Conservation (phyloP, 2,113 vertebrate genomes). For the Podarcis muralis region DNA sequence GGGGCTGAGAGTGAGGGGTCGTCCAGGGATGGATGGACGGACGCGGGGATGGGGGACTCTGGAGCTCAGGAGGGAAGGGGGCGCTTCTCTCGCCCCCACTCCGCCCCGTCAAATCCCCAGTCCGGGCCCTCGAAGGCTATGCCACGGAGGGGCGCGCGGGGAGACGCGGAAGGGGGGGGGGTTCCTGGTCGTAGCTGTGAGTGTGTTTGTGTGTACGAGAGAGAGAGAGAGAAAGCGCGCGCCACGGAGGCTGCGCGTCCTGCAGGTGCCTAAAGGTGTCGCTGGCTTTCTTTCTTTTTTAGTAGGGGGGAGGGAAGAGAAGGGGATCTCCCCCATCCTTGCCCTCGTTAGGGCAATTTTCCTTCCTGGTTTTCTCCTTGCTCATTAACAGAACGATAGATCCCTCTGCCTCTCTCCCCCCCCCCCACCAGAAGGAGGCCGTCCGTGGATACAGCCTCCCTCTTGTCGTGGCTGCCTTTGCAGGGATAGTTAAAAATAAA, state of each 20-base stretch:
- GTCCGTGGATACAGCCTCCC: too few species aligned
- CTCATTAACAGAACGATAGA: not conserved
- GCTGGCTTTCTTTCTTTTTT: slow-evolving; percentile 65
- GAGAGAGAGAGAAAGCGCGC: not conserved
- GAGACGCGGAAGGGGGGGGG: not conserved
- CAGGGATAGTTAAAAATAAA: slow-evolving; percentile 35
- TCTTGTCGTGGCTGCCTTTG: not conserved
- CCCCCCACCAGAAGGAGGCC: not conserved
- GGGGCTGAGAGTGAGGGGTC: too few species aligned
- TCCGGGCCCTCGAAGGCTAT: not conserved
- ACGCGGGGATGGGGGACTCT: not conserved
- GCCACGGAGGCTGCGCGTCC: slow-evolving; percentile 84
- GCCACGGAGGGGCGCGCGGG: not conserved
- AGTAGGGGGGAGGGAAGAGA: not conserved
- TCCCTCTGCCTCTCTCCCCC: not conserved
- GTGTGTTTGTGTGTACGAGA: not conserved
- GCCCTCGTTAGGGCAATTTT: not conserved
- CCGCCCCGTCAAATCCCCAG: too few species aligned
- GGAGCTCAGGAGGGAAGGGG: not conserved
- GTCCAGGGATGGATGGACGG: not conserved
- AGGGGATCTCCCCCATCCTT: not conserved
- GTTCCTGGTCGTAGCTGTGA: too few species aligned
- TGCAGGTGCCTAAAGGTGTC: slow-evolving; percentile 87
- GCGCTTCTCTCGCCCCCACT: too few species aligned
- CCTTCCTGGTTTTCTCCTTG: not conserved